Conservation (phyloP, 2,113 vertebrate genomes). For the Hippocampus mohnikei region DNA sequence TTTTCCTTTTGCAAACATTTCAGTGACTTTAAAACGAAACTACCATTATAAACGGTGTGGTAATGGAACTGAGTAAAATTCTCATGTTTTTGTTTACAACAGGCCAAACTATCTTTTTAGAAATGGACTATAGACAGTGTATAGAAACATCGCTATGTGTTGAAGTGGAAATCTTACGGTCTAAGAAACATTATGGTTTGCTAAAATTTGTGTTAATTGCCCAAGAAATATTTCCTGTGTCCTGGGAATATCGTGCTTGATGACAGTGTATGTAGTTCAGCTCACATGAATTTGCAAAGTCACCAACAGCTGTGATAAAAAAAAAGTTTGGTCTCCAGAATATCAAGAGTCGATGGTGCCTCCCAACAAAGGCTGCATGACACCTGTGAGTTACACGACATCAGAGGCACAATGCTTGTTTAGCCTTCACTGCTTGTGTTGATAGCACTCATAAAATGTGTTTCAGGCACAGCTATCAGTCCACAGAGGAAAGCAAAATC, state of each 20-base stretch:
- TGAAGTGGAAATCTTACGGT: not conserved
- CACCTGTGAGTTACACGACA: not conserved
- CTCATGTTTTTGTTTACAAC: not conserved
- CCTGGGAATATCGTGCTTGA: not conserved
- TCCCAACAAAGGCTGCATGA: constrained; percentile 4
- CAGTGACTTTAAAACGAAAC: not conserved
- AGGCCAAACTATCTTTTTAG: not conserved
- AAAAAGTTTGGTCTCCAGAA: not conserved
- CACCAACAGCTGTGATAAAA: not conserved
- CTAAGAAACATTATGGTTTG: not conserved
- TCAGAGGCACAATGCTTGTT: not conserved
- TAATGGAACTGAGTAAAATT: not conserved
- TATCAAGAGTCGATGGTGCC: not conserved
- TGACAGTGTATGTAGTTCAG: not conserved
- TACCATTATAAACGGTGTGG: not conserved
- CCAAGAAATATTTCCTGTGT: not conserved
- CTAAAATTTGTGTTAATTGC: not conserved
- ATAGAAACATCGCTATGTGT: not conserved
- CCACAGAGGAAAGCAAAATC: constrained; percentile 11
- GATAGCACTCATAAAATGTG: constrained; percentile 20
- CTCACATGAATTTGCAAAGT: not conserved
- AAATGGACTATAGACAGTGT: not conserved
- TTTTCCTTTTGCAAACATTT: not conserved
- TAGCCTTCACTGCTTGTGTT: not conserved
- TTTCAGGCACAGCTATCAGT: constrained; percentile 46